Evolutionary conservation across 2,888 invertebrate species (phyloP).

Genomic region (Cybosia mesomella): DNA sequence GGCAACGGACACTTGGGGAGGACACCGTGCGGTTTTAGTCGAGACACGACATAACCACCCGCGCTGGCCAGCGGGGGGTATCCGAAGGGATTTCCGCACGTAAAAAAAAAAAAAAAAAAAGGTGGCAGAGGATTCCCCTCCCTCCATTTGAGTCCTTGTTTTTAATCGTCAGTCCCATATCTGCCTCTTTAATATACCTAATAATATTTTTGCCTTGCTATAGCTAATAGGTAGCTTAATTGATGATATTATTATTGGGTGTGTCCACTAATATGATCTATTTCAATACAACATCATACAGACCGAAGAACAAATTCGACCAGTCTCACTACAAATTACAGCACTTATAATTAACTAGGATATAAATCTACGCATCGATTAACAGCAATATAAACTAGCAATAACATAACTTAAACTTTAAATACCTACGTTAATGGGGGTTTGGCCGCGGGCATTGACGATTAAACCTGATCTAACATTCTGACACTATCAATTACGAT

Average conservation of each 20-base stretch:
- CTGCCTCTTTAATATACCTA: no score
- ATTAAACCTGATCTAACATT: constrained; percentile 57
- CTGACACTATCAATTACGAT: constrained; percentile 55
- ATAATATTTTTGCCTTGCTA: no score
- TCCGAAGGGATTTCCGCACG: no score
- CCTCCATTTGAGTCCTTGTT: no score
- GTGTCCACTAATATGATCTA: background rate
- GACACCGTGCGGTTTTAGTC: no score
- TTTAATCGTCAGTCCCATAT: no score
- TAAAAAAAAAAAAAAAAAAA: no score
- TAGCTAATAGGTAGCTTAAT: background rate
- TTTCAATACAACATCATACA: background rate
- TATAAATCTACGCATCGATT: constrained; percentile 41
- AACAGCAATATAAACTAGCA: constrained; percentile 30
- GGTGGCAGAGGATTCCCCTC: no score
- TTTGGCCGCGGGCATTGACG: constrained; percentile 52
- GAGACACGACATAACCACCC: no score
- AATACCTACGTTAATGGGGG: constrained; percentile 38
- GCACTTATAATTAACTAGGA: constrained; percentile 30
- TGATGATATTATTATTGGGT: constrained; percentile 1
- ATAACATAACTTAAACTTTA: constrained; percentile 47
- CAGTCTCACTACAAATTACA: constrained; percentile 8
- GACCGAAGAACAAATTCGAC: background rate
- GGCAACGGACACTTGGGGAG: no score
- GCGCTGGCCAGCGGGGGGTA: no score